Evolutionary conservation across 2,113 vertebrate genomes (phyloP).

Genomic region (Microcebus griseorufus): DNA sequence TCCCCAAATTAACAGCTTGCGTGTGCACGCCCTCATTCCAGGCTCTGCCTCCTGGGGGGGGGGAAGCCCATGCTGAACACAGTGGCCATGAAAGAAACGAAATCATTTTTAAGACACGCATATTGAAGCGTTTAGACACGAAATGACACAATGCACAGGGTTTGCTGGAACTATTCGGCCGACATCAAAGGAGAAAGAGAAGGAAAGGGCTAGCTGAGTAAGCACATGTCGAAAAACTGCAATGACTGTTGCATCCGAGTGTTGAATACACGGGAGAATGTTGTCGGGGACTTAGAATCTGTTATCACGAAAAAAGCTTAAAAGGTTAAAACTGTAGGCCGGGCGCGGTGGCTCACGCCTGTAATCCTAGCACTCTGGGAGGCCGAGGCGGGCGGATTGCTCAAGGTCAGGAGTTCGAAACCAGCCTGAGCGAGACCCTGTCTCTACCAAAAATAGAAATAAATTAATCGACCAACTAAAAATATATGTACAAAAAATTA

Average conservation of each 20-base stretch:
- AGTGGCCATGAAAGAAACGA: neutral
- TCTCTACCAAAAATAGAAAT: no score
- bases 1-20: neutral
- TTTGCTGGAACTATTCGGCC: neutral
- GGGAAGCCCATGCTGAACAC: neutral
- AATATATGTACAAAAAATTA: no score
- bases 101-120: neutral
- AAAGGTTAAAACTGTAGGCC: neutral
- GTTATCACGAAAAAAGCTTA: neutral
- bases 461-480: no score
- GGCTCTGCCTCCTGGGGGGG: neutral
- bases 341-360: no score
- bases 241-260: neutral
- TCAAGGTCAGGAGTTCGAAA: no score
- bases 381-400: no score
- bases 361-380: no score
- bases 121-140: neutral
- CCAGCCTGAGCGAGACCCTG: no score
- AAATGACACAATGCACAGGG: neutral
- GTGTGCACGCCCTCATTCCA: neutral
- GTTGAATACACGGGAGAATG: neutral
- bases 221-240: neutral
- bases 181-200: neutral
- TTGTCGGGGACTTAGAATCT: conserved; percentile 10
- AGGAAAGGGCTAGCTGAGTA: neutral